These are phyloP conservation scores for Lipophrys pholis DNA, from an alignment of 2,113 vertebrate species.

Conservation along the genomic window DNA sequence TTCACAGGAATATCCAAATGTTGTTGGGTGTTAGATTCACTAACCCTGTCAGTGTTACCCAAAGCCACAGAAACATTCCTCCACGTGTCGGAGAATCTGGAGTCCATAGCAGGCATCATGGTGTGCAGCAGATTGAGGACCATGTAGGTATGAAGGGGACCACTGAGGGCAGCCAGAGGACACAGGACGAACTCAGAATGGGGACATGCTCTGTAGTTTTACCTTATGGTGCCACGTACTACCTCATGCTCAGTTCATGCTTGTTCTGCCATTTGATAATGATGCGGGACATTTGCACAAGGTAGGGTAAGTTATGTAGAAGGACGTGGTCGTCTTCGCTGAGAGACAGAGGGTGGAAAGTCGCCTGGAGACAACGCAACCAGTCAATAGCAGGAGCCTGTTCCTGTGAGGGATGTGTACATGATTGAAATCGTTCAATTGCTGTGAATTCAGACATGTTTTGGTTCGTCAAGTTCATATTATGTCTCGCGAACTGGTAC, in stretches of 20 bases:
- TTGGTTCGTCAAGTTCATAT: no score
- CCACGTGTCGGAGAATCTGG: constrained; percentile 74
- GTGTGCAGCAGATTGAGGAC: constrained; percentile 82
- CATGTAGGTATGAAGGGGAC: constrained; percentile 82
- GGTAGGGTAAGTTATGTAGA: constrained; percentile 90
- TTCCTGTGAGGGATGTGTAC: constrained; percentile 72
- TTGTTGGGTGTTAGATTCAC: neutral
- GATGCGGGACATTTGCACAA: constrained; percentile 87
- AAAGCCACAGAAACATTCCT: constrained; percentile 64
- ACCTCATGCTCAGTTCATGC: constrained; percentile 69
- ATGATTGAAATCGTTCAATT: no score
- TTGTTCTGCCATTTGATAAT: constrained; percentile 69
- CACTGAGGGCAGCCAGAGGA: constrained; percentile 54
- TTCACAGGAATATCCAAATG: neutral
- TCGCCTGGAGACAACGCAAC: constrained; percentile 86
- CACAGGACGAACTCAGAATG: neutral
- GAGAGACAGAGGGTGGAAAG: constrained; percentile 84
- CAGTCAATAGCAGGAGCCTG: constrained; percentile 90
- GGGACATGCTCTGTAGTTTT: neutral
- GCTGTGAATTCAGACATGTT: no score
- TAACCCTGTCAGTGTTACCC: constrained; percentile 64
- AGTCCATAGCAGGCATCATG: constrained; percentile 80
- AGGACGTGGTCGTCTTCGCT: constrained; percentile 83
- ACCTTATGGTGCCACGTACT: constrained; percentile 2
- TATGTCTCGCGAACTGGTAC: no score